phyloP scores from a whole-genome alignment of 2,797 vertebrate species.

The Anas bahamensis region DNA sequence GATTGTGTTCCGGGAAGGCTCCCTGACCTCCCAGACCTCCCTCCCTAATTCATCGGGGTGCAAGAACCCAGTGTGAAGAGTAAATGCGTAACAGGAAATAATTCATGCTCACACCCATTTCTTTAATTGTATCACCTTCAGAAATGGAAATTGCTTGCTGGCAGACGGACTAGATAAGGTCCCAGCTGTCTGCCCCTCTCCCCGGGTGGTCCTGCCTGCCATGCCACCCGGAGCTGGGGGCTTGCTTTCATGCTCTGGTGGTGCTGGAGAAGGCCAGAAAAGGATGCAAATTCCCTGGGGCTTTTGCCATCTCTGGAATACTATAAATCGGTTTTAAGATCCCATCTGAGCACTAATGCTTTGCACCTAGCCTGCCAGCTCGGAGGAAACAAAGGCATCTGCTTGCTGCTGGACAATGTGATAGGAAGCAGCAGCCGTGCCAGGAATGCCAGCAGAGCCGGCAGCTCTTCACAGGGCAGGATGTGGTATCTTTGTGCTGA shows the following conservation, averaged over 20 bases:
- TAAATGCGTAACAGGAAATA: neutral
- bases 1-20: neutral
- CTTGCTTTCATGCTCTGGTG: neutral
- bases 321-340: slow-evolving; percentile 7
- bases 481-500: slow-evolving; percentile 57
- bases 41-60: neutral
- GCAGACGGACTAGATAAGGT: neutral
- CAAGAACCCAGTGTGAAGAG: neutral
- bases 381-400: slow-evolving; percentile 20
- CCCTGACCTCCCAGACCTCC: neutral
- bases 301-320: slow-evolving; percentile 22
- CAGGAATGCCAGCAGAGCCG: neutral
- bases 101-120: neutral
- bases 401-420: neutral
- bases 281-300: neutral
- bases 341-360: neutral
- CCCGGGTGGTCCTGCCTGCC: neutral
- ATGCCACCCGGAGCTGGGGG: neutral
- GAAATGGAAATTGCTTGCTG: neutral
- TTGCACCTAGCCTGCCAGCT: slow-evolving; percentile 43
- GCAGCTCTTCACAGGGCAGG: slow-evolving; percentile 35
- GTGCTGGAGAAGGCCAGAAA: neutral
- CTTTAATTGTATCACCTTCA: neutral
- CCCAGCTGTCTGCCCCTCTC: neutral
- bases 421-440: slow-evolving; percentile 33